Percentiles rank a stretch among this genome's conserved stretches.
phyloP scores from a whole-genome alignment of 64 coral and sea anemone genomes.

The Porites lutea region DNA sequence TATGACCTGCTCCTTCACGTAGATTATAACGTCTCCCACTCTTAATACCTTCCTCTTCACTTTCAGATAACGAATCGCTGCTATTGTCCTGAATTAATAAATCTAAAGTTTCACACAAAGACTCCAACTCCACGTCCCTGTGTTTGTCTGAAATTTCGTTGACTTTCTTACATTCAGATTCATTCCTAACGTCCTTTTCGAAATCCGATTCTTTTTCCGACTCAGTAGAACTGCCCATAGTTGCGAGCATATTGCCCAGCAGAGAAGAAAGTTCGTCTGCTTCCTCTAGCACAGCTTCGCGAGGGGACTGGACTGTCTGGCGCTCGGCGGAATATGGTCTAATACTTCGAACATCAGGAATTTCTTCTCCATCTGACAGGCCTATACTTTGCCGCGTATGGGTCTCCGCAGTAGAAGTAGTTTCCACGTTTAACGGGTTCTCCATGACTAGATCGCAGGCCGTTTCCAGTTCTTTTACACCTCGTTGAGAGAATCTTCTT shows the following conservation, averaged over 20 bases:
- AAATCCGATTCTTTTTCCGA: constrained; percentile 27
- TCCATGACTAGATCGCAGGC: constrained; percentile 26
- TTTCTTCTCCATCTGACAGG: background rate
- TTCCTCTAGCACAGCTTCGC: background rate
- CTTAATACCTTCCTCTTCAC: background rate
- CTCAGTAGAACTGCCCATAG: constrained; percentile 13
- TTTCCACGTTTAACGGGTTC: constrained; percentile 7
- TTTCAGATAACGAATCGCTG: constrained; percentile 32
- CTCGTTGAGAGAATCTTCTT: constrained; percentile 2
- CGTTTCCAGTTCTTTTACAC: background rate
- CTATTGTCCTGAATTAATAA: constrained; percentile 33
- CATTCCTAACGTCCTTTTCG: background rate
- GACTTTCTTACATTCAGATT: background rate
- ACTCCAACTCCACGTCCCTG: constrained; percentile 14
- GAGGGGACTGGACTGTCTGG: background rate
- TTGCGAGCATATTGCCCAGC: constrained; percentile 5
- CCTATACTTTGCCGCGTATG: background rate
- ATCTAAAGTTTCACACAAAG: constrained; percentile 24
- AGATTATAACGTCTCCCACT: background rate
- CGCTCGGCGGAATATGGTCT: background rate
- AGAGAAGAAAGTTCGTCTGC: constrained; percentile 40
- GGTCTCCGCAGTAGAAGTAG: background rate
- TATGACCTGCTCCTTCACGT: background rate
- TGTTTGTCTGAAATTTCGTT: background rate
- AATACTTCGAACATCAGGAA: background rate